Percentiles rank a stretch among this genome's conserved stretches.
Evolutionary conservation across 2,797 vertebrate genomes (phyloP).

Genomic region (Champsocephalus gunnari): DNA sequence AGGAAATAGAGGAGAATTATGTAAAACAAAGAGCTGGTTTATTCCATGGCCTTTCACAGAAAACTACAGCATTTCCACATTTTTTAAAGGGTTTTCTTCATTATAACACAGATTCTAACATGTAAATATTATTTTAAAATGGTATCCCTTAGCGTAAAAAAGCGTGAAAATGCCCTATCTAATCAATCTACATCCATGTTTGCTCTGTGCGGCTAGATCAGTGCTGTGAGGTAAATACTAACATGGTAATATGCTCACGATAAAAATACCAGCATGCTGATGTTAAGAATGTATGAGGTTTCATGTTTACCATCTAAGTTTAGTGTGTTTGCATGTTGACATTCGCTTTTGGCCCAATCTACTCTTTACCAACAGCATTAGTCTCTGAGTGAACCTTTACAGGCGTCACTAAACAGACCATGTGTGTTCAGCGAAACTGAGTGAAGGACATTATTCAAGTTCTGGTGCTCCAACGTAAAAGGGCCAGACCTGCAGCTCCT

Average conservation of each 20-base stretch:
- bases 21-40: slow-evolving; percentile 39
- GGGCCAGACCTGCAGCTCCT: too few species aligned
- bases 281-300: background rate
- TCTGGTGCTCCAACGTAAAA: too few species aligned
- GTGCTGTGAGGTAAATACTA: background rate
- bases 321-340: background rate
- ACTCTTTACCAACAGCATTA: background rate
- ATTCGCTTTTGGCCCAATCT: too few species aligned
- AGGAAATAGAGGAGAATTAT: slow-evolving; percentile 49
- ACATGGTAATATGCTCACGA: background rate
- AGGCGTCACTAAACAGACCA: slow-evolving; percentile 19
- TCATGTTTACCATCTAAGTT: background rate
- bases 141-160: background rate
- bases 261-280: background rate
- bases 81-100: background rate
- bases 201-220: too few species aligned
- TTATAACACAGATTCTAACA: background rate
- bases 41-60: background rate
- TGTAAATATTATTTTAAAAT: background rate
- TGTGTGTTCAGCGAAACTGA: slow-evolving; percentile 4
- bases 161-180: background rate
- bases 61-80: background rate
- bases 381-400: slow-evolving; percentile 26
- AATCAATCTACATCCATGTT: background rate
- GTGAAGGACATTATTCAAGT: background rate